Percentiles rank a stretch among this genome's conserved stretches.
These are phyloP conservation scores for Drosophila merina DNA, from an alignment of 2,888 invertebrate genomes.

Conservation along the genomic window DNA sequence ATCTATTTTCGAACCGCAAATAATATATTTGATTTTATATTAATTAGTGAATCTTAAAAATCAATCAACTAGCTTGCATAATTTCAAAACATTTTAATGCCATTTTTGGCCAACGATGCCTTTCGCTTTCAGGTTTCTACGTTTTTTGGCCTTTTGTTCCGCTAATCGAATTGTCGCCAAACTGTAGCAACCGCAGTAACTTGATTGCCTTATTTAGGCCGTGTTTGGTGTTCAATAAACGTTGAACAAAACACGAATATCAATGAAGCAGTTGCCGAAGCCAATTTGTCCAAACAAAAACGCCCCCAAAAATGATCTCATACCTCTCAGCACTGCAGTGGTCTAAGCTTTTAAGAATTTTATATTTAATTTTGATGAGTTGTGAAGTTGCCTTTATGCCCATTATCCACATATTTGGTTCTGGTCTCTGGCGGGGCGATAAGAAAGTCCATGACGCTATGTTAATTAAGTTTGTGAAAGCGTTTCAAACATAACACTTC, in stretches of 20 bases:
- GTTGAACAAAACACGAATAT: constrained; percentile 43
- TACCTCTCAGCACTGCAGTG: constrained; percentile 23
- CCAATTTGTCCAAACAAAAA: constrained; percentile 43
- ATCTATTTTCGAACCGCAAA: constrained; percentile 27
- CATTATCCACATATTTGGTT: constrained; percentile 26
- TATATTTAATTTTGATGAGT: constrained; percentile 22
- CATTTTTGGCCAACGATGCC: constrained; percentile 41
- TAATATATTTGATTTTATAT: constrained; percentile 55
- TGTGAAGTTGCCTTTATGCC: constrained; percentile 10
- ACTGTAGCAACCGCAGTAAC: constrained; percentile 27
- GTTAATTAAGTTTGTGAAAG: constrained; percentile 70
- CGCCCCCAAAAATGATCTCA: constrained; percentile 50
- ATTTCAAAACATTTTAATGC: constrained; percentile 35
- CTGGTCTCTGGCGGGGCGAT: constrained; percentile 23
- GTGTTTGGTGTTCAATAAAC: constrained; percentile 53
- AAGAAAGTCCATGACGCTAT: constrained; percentile 26
- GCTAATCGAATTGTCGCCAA: constrained; percentile 75
- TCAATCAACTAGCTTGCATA: constrained; percentile 71
- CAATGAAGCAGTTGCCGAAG: constrained; percentile 42
- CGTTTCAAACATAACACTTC: constrained; percentile 46
- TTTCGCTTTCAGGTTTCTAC: constrained; percentile 68
- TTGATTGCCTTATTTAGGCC: constrained; percentile 63
- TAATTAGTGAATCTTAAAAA: constrained; percentile 66
- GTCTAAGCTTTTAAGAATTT: constrained; percentile 15
- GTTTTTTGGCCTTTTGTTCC: constrained; percentile 25